These are phyloP conservation scores for Andrena cerasifolii DNA, from an alignment of 1,140 invertebrate genomes.

Conservation along the genomic window DNA sequence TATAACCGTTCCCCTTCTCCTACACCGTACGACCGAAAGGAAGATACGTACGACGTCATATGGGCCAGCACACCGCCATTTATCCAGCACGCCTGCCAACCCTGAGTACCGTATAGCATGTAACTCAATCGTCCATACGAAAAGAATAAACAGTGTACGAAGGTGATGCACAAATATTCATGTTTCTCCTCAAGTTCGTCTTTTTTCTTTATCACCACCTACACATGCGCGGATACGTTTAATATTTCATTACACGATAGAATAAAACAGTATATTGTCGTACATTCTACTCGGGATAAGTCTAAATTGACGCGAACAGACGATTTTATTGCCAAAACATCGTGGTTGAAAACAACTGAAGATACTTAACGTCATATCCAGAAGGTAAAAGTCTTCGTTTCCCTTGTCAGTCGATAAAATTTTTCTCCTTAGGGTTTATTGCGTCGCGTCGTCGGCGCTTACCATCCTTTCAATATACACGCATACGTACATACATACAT, in stretches of 20 bases:
- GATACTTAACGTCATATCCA: neutral
- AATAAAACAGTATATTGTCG: neutral
- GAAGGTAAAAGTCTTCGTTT: neutral
- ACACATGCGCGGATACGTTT: no score
- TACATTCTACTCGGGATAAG: neutral
- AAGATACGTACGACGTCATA: no score
- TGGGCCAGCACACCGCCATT: no score
- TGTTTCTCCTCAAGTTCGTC: neutral
- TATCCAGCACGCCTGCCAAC: no score
- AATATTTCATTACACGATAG: no score
- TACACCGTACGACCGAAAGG: no score
- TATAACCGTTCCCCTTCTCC: no score
- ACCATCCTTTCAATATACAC: neutral
- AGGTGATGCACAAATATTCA: neutral
- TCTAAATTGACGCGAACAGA: neutral
- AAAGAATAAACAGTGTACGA: neutral
- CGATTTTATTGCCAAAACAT: constrained; percentile 1
- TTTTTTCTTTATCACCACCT: neutral
- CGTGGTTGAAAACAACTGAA: neutral
- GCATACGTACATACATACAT: no score
- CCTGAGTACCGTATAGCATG: no score
- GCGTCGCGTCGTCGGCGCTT: neutral
- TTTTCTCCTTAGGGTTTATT: neutral
- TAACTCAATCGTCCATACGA: no score
- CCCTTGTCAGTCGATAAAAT: neutral